Evolutionary conservation across 2,797 vertebrate species (phyloP).

Genomic region (Paratrypauchen microcephalus): DNA sequence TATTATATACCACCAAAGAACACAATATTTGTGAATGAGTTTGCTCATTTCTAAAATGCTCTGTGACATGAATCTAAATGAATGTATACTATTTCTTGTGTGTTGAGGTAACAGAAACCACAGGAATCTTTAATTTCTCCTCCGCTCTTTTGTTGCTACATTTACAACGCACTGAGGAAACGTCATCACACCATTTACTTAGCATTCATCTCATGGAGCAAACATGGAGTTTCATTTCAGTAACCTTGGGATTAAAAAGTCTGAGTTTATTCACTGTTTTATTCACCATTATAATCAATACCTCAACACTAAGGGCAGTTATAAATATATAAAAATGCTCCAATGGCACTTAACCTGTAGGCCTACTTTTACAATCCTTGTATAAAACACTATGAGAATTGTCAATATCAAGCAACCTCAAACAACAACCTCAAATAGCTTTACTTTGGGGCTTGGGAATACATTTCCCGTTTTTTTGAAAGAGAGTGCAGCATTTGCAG

Average conservation of each 20-base stretch:
- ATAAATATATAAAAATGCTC: slow-evolving; percentile 5
- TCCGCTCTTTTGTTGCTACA: slow-evolving; percentile 2
- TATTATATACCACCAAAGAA: background rate
- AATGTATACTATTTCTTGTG: background rate
- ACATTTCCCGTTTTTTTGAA: background rate
- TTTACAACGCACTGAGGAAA: slow-evolving; percentile 41
- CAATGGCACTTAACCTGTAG: background rate
- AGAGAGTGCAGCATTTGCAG: background rate
- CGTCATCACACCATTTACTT: slow-evolving; percentile 15
- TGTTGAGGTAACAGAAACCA: background rate
- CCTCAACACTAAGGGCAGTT: background rate
- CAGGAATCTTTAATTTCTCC: background rate
- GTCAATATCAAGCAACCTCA: background rate
- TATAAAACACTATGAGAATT: background rate
- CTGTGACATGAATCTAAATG: background rate
- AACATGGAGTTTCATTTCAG: too few relatives aligned
- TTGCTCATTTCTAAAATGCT: background rate
- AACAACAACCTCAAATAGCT: background rate
- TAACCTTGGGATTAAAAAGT: background rate
- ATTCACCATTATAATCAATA: slow-evolving; percentile 11
- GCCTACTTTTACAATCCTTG: background rate
- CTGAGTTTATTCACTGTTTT: slow-evolving; percentile 1
- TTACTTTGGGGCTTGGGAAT: background rate
- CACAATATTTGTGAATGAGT: background rate
- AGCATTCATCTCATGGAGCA: slow-evolving; percentile 18